Evolutionary conservation across 2,797 vertebrate species (phyloP), one percentile per base, ranked within the genome.

Genomic region (Eupleurogrammus muticus): DNA sequence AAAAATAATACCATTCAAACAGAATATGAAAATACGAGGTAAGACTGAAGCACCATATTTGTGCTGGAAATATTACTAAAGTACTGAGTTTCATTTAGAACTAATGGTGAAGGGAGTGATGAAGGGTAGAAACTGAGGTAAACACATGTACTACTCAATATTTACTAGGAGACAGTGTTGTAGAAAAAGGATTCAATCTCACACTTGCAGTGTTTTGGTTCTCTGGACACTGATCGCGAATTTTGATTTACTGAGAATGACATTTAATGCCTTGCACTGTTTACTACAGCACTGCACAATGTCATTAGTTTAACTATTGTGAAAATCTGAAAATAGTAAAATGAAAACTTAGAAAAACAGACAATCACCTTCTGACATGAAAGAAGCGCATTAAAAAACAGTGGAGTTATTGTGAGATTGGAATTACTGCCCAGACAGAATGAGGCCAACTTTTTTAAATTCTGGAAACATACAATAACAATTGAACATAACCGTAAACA

Each of bases 21-120:
- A 72, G 36, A 81, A 79, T 62, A 80, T 51, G 36, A 83, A 75
- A 59, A 84, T 59, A 81, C 42, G 75, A 90, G 85, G 86, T 89
- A 87, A 89, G 76, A 85, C 71, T 73, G 66, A 73, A 71, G 63
- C 73, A 74, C 76, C 50, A 34, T 9, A 49, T 35, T 8, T 23
- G 70, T 55, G 60, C 60, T 79, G 54, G 76, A 51, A 47, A 34
- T 32, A 51, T 56, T 66, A 70, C 20, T 70, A 51, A 51, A 28
- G 23, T 70, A 55, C 28, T 47, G 57, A 71, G 49, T 52, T 60
- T 10, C 32, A 77, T 76, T 47, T 4, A 38, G 47, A 34, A 50
- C 9, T 49, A 49, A 63, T 61, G 48, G 48, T 9, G 2, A 11
- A 34, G 60, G 19, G 53, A 48, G 48, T 9, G 2, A 11, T 38